phyloP scores from a whole-genome alignment of 2,888 invertebrate species.

The Agrilus biguttatus region DNA sequence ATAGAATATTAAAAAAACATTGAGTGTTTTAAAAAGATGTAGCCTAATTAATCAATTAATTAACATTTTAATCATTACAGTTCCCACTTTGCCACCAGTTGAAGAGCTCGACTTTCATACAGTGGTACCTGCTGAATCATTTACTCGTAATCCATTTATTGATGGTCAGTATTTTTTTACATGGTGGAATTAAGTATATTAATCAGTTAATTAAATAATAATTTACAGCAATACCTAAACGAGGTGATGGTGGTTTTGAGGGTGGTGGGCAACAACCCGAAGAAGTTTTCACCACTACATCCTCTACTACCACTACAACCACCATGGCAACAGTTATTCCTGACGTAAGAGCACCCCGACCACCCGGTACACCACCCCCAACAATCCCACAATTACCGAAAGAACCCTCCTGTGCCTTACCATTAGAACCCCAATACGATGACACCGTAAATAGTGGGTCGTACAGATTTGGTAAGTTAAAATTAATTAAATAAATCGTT shows the following conservation, averaged over 20 bases:
- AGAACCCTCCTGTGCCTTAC: constrained; percentile 36
- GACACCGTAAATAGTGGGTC: constrained; percentile 39
- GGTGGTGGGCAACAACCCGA: constrained; percentile 12
- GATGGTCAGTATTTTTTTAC: constrained; percentile 4
- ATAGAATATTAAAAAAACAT: not conserved
- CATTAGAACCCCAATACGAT: constrained; percentile 35
- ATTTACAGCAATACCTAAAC: constrained; percentile 9
- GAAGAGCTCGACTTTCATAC: constrained; percentile 7
- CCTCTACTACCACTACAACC: constrained; percentile 15
- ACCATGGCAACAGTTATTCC: constrained; percentile 11
- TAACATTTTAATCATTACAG: constrained; percentile 8
- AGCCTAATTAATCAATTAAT: not conserved
- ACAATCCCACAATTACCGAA: constrained; percentile 23
- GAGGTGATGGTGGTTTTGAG: constrained; percentile 6
- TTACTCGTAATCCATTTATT: constrained; percentile 6
- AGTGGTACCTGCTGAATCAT: constrained; percentile 2
- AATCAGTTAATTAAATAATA: not conserved
- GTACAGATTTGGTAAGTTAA: constrained; percentile 45
- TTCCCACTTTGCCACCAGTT: constrained; percentile 21
- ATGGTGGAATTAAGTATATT: no score
- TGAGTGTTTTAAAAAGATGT: not conserved
- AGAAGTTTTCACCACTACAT: constrained; percentile 27
- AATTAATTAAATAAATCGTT: not conserved
- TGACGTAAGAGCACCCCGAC: constrained; percentile 11
- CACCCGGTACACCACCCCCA: constrained; percentile 21